Evolutionary conservation across 2,113 vertebrate genomes (phyloP).

Genomic region (Antidorcas marsupialis): DNA sequence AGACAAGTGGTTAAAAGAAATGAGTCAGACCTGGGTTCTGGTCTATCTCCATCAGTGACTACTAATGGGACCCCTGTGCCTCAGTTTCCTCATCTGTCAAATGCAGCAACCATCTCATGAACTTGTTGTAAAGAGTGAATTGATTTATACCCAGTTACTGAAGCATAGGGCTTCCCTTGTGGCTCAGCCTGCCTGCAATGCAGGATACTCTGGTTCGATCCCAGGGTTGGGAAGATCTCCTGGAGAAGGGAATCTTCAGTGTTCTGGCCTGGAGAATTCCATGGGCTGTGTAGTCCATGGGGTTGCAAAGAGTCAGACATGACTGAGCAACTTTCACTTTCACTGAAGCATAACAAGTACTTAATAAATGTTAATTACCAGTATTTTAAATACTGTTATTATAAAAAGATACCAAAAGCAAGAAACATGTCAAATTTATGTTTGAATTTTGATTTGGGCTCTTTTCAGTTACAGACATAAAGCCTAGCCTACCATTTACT

Average conservation of each 20-base stretch:
- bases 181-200: not conserved
- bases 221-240: not conserved
- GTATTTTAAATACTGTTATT: not conserved
- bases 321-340: not conserved
- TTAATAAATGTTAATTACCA: not conserved
- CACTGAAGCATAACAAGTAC: not conserved
- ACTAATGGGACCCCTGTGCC: not conserved
- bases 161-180: not conserved
- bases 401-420: not conserved
- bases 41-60: not conserved
- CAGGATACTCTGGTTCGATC: fast-evolving
- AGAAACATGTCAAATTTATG: not conserved
- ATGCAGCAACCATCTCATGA: not conserved
- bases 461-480: not conserved
- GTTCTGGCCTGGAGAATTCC: not conserved
- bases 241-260: not conserved
- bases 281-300: not conserved
- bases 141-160: not conserved
- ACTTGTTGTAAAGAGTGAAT: not conserved
- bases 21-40: not conserved
- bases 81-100: not conserved
- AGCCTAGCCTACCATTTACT: not conserved
- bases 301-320: fast-evolving
- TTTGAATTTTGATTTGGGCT: not conserved
- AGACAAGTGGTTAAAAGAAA: not conserved